Evolutionary conservation across 1,140 invertebrate genomes (phyloP).

Genomic region (Drosophila bocki): DNA sequence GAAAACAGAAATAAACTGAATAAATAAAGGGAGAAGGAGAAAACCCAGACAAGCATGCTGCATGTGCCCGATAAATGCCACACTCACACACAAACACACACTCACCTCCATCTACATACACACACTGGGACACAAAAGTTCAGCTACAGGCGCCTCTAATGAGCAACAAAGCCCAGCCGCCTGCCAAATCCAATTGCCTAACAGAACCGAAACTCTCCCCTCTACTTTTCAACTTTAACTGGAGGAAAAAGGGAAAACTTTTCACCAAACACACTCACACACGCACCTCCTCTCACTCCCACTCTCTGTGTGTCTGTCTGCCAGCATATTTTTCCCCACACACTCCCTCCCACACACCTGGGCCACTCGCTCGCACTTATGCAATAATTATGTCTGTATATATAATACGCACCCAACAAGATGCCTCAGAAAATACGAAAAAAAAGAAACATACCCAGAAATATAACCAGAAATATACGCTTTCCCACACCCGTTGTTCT

Average conservation of each 20-base stretch:
- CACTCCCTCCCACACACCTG: constrained; percentile 27
- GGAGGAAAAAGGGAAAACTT: constrained; percentile 28
- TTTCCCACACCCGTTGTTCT: constrained; percentile 43
- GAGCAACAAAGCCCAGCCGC: constrained; percentile 37
- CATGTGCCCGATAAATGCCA: constrained; percentile 50
- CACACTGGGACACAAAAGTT: constrained; percentile 26
- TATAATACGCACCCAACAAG: constrained; percentile 32
- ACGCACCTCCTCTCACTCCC: constrained; percentile 4
- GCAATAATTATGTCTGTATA: constrained; percentile 64
- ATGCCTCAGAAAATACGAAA: constrained; percentile 6
- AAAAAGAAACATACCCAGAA: constrained; percentile 20
- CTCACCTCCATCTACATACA: constrained; percentile 15
- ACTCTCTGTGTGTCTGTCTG: constrained; percentile 19
- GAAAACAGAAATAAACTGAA: constrained; percentile 12
- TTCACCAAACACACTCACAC: constrained; percentile 11
- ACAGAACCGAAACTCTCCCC: constrained; percentile 1
- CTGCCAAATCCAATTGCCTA: constrained; percentile 45
- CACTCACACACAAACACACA: constrained; percentile 18
- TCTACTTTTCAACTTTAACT: constrained; percentile 8
- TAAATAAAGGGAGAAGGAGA: constrained; percentile 17
- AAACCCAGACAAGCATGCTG: constrained; percentile 57
- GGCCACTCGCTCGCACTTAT: constrained; percentile 56
- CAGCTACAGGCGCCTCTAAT: constrained; percentile 28
- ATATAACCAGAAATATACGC: constrained; percentile 33
- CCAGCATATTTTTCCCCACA: constrained; percentile 7